A percentile compares a stretch with the other conserved stretches of the same genome.
phyloP scores from a whole-genome alignment of 1,140 invertebrate species.

The Pseudomyrmex pallidus region DNA sequence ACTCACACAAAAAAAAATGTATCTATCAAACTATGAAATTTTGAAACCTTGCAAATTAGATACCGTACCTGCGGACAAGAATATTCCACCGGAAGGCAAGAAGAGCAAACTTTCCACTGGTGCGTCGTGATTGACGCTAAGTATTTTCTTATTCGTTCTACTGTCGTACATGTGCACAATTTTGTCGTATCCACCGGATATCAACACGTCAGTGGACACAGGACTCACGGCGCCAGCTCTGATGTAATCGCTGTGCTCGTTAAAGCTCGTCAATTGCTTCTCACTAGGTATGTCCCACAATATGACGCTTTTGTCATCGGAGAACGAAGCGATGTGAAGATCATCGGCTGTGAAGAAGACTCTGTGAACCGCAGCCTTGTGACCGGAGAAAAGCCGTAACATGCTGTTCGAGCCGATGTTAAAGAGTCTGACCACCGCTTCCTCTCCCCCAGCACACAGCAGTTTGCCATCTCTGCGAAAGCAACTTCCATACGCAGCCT shows the following conservation, averaged over 20 bases:
- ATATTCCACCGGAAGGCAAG: slow-evolving; percentile 94
- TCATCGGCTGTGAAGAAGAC: slow-evolving; percentile 93
- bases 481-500: slow-evolving; percentile 93
- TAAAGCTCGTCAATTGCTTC: slow-evolving; percentile 88
- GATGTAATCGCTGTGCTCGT: slow-evolving; percentile 93
- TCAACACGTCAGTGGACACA: slow-evolving; percentile 90
- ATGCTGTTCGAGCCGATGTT: slow-evolving; percentile 93
- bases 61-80: slow-evolving; percentile 92
- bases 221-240: slow-evolving; percentile 92
- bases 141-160: slow-evolving; percentile 89
- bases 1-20: too few species aligned
- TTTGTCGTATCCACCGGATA: slow-evolving; percentile 98
- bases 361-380: slow-evolving; percentile 90
- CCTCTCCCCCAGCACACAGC: slow-evolving; percentile 94
- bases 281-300: slow-evolving; percentile 97
- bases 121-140: slow-evolving; percentile 93
- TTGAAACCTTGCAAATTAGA: too few species aligned
- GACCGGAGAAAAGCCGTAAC: slow-evolving; percentile 87
- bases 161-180: slow-evolving; percentile 95
- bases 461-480: slow-evolving; percentile 95
- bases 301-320: slow-evolving; percentile 95
- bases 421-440: slow-evolving; percentile 94
- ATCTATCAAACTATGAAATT: too few species aligned
- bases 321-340: slow-evolving; percentile 93
- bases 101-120: slow-evolving; percentile 97